Conservation (phyloP, 2,797 vertebrate species). For the Nasua narica region DNA sequence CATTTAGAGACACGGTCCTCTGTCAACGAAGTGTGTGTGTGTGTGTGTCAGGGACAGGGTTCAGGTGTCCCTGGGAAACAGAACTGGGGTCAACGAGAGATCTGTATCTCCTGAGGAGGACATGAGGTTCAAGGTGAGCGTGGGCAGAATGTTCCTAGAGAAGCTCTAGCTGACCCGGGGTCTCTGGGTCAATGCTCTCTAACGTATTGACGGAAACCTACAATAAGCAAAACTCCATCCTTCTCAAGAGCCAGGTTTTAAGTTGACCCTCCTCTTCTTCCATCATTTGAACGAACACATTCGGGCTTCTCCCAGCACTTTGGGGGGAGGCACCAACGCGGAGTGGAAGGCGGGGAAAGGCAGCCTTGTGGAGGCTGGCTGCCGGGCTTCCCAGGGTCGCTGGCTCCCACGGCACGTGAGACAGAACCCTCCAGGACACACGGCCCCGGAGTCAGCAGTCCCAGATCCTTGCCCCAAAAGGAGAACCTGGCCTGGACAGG, state of each 20-base stretch:
- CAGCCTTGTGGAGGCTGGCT: not conserved
- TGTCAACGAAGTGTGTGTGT: not conserved
- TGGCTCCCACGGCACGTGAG: not conserved
- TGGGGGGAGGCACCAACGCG: not conserved
- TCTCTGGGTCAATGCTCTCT: not conserved
- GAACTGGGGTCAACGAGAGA: not conserved
- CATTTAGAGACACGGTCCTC: not conserved
- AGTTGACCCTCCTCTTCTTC: not conserved
- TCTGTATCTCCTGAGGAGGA: not conserved
- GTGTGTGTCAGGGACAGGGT: not conserved
- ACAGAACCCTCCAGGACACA: not conserved
- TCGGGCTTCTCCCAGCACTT: not conserved
- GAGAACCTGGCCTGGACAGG: not conserved
- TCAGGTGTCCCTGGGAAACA: not conserved
- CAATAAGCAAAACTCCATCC: not conserved
- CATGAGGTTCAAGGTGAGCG: not conserved
- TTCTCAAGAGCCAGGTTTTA: not conserved
- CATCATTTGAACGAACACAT: not conserved
- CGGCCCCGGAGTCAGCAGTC: rapidly evolving
- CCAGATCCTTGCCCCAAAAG: not conserved
- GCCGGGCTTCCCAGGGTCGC: rapidly evolving
- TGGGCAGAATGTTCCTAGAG: not conserved
- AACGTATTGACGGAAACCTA: not conserved
- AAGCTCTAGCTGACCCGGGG: not conserved
- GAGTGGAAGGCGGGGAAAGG: rapidly evolving